Base-by-base conservation (phyloP, 2,113 vertebrate genomes). In the Gavialis gangeticus region DNA sequence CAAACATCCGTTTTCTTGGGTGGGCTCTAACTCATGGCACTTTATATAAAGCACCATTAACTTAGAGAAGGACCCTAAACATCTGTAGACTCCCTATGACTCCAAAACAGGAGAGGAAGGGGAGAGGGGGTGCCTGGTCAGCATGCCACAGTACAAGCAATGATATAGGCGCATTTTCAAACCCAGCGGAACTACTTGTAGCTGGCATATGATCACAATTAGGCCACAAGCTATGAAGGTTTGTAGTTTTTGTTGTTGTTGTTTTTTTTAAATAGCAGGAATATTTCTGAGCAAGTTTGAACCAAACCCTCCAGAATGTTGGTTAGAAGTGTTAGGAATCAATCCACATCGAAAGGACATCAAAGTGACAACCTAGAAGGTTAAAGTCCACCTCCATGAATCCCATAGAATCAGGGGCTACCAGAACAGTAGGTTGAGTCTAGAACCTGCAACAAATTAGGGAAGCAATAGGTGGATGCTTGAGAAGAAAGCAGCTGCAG, bases 241-340 rank as follows among this genome's bases (percentile, higher is more conserved):
- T 67, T 67, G 13, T 30, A n/a, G 34, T 77, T 60, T 85, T 58
- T 84, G 22, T 3, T 89, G 62, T 59, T 82, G 55, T 55, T 34
- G 34, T 34, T 34, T 46, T 77, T 60, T 85, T 58, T 84, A 46
- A 60, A 25, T 60, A 89, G 69, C 4, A 85, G 84, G 22, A 82
- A 60, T n/a, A 84, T 82, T 95, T 93, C 79, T 78, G 76, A 92
- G 37, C 17, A 93, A 91, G 90, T 93, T 82, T 30, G 67, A n/a
- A 86, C 34, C 10, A 14, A 25, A 37, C 66, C 94, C 86, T n/a
- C 90, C 85, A 92, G 28, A 56, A 93, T 25, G 62, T 6, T 25
- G 27, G 84, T 92, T 84, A 87, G 46, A 96, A 94, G 90, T 93
- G 75, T 63, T 84, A 94, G 81, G 17, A 63, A 25, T 63, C 25